A percentile compares a stretch with the other conserved stretches of the same genome.
Conservation (phyloP, 1,140 invertebrate genomes). For the Alviniconcha marisindica region DNA sequence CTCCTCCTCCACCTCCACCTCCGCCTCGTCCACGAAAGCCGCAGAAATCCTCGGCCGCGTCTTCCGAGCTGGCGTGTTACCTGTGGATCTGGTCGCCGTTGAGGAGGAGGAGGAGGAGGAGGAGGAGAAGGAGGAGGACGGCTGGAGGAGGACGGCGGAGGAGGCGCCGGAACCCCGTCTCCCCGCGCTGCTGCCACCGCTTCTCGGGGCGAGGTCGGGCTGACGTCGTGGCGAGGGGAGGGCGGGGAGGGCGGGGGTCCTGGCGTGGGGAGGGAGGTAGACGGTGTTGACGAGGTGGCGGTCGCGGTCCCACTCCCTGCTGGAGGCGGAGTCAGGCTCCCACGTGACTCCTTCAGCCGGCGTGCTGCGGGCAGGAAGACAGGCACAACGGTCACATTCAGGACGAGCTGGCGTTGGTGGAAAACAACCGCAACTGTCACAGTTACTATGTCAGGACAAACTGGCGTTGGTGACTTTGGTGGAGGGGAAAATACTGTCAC, state of each 20-base stretch:
- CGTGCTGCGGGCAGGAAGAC: neutral
- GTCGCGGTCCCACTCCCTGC: slow-evolving; percentile 36
- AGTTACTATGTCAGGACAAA: too few species aligned
- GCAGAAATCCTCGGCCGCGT: neutral
- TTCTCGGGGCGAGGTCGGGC: neutral
- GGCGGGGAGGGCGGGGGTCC: neutral
- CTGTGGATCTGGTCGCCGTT: neutral
- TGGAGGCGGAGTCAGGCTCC: slow-evolving; percentile 14
- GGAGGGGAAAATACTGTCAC: too few species aligned
- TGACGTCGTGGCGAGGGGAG: too few species aligned
- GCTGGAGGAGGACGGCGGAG: neutral
- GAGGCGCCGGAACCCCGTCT: neutral
- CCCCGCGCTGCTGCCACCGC: neutral
- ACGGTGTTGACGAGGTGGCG: slow-evolving; percentile 1
- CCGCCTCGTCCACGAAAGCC: neutral
- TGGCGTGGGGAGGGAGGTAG: slow-evolving; percentile 31
- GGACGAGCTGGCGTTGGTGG: neutral
- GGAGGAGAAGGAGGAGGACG: neutral
- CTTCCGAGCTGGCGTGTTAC: neutral
- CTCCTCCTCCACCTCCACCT: slow-evolving; percentile 7
- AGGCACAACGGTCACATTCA: neutral
- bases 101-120: neutral
- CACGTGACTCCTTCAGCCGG: slow-evolving; percentile 21
- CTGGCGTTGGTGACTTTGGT: too few species aligned
- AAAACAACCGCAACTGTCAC: neutral